A percentile compares a stretch with the other conserved stretches of the same genome.
Evolutionary conservation across 2,113 vertebrate species (phyloP).

Genomic region (Paraplagusia blochii): DNA sequence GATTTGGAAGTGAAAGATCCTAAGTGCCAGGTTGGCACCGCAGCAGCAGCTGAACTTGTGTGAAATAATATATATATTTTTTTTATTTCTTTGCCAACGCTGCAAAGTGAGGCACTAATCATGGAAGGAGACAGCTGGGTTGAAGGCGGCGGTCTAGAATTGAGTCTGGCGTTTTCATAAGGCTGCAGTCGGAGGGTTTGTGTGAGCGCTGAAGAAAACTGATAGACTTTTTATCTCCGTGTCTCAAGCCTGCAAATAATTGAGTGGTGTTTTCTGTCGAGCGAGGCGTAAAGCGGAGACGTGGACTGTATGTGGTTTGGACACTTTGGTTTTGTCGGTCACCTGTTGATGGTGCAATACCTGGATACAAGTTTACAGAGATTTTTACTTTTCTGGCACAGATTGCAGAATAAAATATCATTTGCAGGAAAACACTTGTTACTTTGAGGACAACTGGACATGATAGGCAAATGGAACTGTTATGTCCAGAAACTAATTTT

Average conservation of each 20-base stretch:
- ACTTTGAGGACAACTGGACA: too few relatives aligned
- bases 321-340: too few relatives aligned
- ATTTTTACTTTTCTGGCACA: too few relatives aligned
- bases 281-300: conserved; percentile 12
- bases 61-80: too few relatives aligned
- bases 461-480: too few relatives aligned
- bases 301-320: too few relatives aligned
- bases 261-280: conserved; percentile 38
- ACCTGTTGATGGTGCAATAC: too few relatives aligned
- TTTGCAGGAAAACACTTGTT: too few relatives aligned
- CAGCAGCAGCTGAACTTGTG: conserved; percentile 31
- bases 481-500: too few relatives aligned
- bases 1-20: conserved; percentile 15
- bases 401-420: too few relatives aligned
- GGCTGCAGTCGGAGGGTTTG: conserved; percentile 37
- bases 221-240: conserved; percentile 22
- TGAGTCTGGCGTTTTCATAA: conserved; percentile 39
- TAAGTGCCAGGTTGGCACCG: conserved; percentile 30
- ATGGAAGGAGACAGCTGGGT: conserved; percentile 61
- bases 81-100: conserved; percentile 44
- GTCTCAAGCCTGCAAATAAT: conserved; percentile 36
- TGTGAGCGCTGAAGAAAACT: conserved; percentile 15
- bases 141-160: conserved; percentile 36
- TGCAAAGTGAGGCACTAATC: conserved; percentile 52
- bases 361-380: too few relatives aligned